These are phyloP conservation scores for Syngnathus typhle DNA, from an alignment of 2,113 vertebrate species.

Conservation along the genomic window DNA sequence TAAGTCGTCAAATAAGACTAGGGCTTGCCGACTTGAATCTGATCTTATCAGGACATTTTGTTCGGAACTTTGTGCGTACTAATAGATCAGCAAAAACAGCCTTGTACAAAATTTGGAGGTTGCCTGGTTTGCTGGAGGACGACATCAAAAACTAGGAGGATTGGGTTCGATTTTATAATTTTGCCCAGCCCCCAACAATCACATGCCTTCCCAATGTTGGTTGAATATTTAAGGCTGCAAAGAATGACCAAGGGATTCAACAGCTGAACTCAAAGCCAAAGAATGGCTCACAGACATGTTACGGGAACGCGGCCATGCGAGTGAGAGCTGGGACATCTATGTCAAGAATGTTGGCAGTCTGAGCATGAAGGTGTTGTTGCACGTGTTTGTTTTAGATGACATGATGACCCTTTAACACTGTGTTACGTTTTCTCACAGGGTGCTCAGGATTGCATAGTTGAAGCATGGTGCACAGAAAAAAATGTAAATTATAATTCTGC, in stretches of 20 bases:
- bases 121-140: background rate
- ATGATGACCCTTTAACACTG: slow-evolving; percentile 9
- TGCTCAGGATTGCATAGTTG: slow-evolving; percentile 41
- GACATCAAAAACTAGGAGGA: background rate
- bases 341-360: slow-evolving; percentile 54
- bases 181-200: background rate
- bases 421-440: slow-evolving; percentile 40
- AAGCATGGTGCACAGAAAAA: background rate
- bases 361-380: slow-evolving; percentile 31
- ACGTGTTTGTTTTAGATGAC: slow-evolving; percentile 58
- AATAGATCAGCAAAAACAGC: no score
- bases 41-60: background rate
- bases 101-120: background rate
- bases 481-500: background rate
- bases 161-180: background rate
- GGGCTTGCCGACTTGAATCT: background rate
- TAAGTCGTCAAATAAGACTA: background rate
- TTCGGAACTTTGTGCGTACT: background rate
- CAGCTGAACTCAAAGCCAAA: slow-evolving; percentile 29
- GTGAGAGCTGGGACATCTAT: slow-evolving; percentile 35
- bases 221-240: slow-evolving; percentile 1
- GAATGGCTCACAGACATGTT: slow-evolving; percentile 3
- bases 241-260: slow-evolving; percentile 30
- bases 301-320: slow-evolving; percentile 21
- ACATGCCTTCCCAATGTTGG: background rate